Conservation (phyloP, 2,113 vertebrate species). For the Mellivora capensis region DNA sequence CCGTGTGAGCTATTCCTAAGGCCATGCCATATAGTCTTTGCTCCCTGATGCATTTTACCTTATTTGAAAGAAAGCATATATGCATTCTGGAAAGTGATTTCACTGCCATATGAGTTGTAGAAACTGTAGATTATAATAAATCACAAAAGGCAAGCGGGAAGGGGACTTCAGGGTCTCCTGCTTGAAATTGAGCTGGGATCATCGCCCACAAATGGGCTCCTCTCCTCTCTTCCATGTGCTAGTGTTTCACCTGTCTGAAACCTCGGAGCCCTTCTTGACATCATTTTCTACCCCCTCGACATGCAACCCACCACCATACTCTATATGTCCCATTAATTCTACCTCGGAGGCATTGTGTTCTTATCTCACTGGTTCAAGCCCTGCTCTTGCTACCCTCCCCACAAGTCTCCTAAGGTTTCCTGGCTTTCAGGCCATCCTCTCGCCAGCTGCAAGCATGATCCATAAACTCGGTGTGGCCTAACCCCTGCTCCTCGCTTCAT, state of each 20-base stretch:
- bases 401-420: not conserved
- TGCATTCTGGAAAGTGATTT: not conserved
- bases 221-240: not conserved
- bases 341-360: no score
- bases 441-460: not conserved
- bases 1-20: not conserved
- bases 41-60: not conserved
- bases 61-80: not conserved
- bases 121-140: not conserved
- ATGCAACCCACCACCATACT: not conserved
- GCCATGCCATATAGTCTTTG: not conserved
- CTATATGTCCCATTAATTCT: not conserved
- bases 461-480: not conserved
- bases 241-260: not conserved
- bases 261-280: not conserved
- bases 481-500: not conserved
- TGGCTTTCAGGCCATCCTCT: not conserved
- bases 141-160: not conserved
- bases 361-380: no score
- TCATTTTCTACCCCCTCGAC: not conserved
- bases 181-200: not conserved
- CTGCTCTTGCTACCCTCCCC: not conserved
- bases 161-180: not conserved
- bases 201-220: accelerated
- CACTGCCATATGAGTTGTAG: not conserved